Evolutionary conservation across 2,797 vertebrate genomes (phyloP), one percentile per base, ranked within the genome.

Genomic region (Pipistrellus kuhlii): DNA sequence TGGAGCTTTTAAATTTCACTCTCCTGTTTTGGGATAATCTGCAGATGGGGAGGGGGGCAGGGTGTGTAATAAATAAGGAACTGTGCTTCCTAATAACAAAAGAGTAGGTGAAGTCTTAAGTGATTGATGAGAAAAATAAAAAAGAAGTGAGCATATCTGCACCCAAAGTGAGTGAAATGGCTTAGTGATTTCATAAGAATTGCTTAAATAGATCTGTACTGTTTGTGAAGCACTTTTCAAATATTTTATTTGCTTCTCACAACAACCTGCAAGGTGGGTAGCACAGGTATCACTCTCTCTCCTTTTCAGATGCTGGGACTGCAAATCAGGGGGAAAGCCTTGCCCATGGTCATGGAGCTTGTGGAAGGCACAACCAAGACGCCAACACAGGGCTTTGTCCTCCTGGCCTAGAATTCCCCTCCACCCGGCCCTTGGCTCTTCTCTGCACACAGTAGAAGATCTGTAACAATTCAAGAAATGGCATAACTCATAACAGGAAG

Each of bases 211-310:
- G 38, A 66, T 88, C 4, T 48, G 0, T 64, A 82, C 1, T 20
- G 27, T 38, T 76, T 85, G 41, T 64, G 72, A 86, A 64, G 48
- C 88, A 27, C 9, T 78, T 90, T 91, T 91, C 51, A n/a, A 41
- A 89, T 66, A 66, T 53, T 91, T 73, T 75, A 64, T 69, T 55
- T 71, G 17, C 51, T 83, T 51, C 69, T 89, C 55, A 76, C 15
- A 85, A 68, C 0, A 66, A 10, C 11, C 69, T 62, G 46, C 92
- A 94, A 94, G 89, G 6, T 18, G 66, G 2, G 13, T 83, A 69
- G 25, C 73, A 87, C 23, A 75, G 75, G 32, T 6, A 12, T 30
- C 77, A 89, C 21, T 53, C 20, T 72, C 93, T 95, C 94, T 95
- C 35, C 57, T 85, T 94, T 48, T 62, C 53, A 90, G 78, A 27